Conservation (phyloP, 2,888 invertebrate genomes). For the Ashinkailepas kermadecensis region DNA sequence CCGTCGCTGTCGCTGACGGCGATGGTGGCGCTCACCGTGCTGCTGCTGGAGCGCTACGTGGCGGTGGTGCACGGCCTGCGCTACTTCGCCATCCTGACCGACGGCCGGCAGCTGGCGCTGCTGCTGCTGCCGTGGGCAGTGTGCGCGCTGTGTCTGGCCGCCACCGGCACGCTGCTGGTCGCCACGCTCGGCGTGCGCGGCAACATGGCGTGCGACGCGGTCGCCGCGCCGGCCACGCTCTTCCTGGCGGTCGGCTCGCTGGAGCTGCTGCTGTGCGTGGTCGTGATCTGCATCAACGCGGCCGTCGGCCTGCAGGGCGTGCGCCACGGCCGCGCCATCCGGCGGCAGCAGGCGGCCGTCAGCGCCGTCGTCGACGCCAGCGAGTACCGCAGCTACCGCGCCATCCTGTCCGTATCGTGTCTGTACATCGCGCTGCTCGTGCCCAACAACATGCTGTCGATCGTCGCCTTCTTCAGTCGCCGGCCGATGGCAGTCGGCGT, state of each 20-base stretch:
- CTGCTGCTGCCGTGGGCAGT: background rate
- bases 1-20: background rate
- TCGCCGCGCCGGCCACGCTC: background rate
- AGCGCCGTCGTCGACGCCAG: background rate
- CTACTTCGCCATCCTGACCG: background rate
- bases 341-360: no score
- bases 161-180: background rate
- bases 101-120: background rate
- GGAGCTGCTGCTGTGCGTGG: background rate
- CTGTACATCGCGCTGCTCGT: background rate
- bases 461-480: background rate
- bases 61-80: constrained; percentile 8
- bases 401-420: background rate
- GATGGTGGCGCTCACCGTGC: background rate
- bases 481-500: background rate
- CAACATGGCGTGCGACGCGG: background rate
- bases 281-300: background rate
- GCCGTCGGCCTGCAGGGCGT: no score
- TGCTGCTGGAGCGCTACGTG: background rate
- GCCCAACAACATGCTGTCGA: background rate
- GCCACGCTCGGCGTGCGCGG: background rate
- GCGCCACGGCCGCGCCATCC: no score
- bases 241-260: background rate
- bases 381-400: background rate
- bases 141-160: background rate